Evolutionary conservation across 1,140 invertebrate genomes (phyloP).

Genomic region (Formica exsecta): DNA sequence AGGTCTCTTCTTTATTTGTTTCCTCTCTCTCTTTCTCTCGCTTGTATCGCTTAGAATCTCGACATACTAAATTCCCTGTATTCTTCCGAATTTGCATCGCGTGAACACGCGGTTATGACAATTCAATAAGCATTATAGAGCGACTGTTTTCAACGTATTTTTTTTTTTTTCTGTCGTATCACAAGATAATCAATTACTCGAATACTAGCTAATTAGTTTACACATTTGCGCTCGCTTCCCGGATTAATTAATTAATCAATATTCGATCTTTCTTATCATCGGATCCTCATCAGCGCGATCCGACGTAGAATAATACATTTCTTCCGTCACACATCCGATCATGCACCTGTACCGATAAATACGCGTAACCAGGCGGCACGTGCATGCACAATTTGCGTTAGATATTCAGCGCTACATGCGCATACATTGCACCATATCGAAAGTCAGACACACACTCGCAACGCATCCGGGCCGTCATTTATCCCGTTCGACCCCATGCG

Average conservation of each 20-base stretch:
- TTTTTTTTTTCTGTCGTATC: slow-evolving; percentile 77
- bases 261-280: neutral
- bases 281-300: neutral
- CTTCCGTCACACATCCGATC: slow-evolving; percentile 11
- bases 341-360: slow-evolving; percentile 43
- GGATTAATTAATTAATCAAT: slow-evolving; percentile 28
- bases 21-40: slow-evolving; percentile 9
- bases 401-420: slow-evolving; percentile 43
- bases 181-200: slow-evolving; percentile 84
- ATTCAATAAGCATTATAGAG: slow-evolving; percentile 80
- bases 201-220: slow-evolving; percentile 63
- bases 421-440: slow-evolving; percentile 50
- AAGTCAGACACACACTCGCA: slow-evolving; percentile 39
- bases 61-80: slow-evolving; percentile 84
- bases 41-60: slow-evolving; percentile 62
- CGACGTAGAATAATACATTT: slow-evolving; percentile 47
- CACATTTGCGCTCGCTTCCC: slow-evolving; percentile 52
- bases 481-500: slow-evolving; percentile 27
- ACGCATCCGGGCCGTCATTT: slow-evolving; percentile 26
- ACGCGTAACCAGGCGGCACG: slow-evolving; percentile 52
- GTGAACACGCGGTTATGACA: slow-evolving; percentile 77
- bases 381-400: slow-evolving; percentile 50
- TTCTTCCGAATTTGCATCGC: slow-evolving; percentile 87
- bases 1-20: slow-evolving; percentile 62
- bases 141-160: slow-evolving; percentile 71